Percentiles rank a stretch among this genome's conserved stretches.
Conservation (phyloP, 1,140 invertebrate species). For the Rhysida immarginata region DNA sequence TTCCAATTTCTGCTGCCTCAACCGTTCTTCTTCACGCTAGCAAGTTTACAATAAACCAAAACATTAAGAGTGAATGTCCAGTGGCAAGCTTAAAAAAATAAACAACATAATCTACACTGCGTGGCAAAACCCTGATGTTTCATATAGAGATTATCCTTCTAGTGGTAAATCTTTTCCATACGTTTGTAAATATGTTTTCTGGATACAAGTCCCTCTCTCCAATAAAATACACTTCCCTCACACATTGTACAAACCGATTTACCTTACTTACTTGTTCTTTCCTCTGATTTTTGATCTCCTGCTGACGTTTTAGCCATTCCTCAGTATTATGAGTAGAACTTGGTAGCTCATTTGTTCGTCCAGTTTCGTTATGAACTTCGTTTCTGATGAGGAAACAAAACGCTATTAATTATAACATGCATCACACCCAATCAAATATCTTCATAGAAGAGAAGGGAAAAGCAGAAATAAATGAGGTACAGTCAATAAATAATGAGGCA, state of each 20-base stretch:
- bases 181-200: not conserved
- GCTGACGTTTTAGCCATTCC: constrained; percentile 9
- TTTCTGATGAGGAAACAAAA: no score
- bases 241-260: not conserved
- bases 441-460: no score
- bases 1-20: constrained; percentile 11
- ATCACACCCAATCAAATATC: no score
- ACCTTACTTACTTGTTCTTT: not conserved
- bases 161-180: not conserved
- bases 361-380: no score
- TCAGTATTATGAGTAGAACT: constrained; percentile 3
- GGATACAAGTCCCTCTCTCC: not conserved
- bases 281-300: constrained; percentile 7
- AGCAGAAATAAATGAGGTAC: no score
- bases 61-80: no score
- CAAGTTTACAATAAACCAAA: no score
- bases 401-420: no score
- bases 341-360: no score
- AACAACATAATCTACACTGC: not conserved
- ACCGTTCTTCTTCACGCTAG: constrained; percentile 22
- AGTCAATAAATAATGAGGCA: no score
- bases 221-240: no score
- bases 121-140: not conserved
- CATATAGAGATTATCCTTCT: not conserved
- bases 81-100: not conserved